These are phyloP conservation scores for Phthorimaea operculella DNA, from an alignment of 1,140 invertebrate species.

Conservation along the genomic window DNA sequence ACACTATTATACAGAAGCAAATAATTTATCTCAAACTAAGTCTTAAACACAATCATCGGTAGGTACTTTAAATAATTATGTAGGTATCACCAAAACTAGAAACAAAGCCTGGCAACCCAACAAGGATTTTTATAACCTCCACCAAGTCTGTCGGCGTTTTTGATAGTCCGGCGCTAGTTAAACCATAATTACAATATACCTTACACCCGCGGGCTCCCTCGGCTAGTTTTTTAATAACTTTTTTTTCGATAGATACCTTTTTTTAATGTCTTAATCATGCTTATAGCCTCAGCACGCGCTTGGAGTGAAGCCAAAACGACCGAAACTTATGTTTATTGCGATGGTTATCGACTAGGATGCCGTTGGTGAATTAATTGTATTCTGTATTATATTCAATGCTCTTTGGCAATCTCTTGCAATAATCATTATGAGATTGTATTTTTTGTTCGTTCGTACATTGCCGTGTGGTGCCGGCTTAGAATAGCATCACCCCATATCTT, in stretches of 20 bases:
- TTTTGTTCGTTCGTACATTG: too few species aligned
- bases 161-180: slow-evolving; percentile 51
- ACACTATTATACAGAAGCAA: too few species aligned
- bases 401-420: too few species aligned
- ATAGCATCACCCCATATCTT: too few species aligned
- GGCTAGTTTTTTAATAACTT: slow-evolving; percentile 23
- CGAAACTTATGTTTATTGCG: slow-evolving; percentile 8
- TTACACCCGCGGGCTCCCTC: slow-evolving; percentile 49
- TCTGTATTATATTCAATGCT: too few species aligned
- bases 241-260: slow-evolving; percentile 21
- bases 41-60: too few species aligned
- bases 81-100: too few species aligned
- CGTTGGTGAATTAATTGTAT: too few species aligned
- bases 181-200: slow-evolving; percentile 64
- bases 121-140: background rate
- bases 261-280: slow-evolving; percentile 38
- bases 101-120: background rate
- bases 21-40: too few species aligned
- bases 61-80: too few species aligned
- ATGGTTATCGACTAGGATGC: slow-evolving; percentile 15
- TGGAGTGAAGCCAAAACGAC: slow-evolving; percentile 16
- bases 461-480: too few species aligned
- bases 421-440: too few species aligned
- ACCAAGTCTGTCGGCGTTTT: slow-evolving; percentile 49
- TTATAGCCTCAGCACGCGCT: slow-evolving; percentile 12